Base-by-base conservation (phyloP, 2,888 invertebrate species). In the Limenitis camilla region DNA sequence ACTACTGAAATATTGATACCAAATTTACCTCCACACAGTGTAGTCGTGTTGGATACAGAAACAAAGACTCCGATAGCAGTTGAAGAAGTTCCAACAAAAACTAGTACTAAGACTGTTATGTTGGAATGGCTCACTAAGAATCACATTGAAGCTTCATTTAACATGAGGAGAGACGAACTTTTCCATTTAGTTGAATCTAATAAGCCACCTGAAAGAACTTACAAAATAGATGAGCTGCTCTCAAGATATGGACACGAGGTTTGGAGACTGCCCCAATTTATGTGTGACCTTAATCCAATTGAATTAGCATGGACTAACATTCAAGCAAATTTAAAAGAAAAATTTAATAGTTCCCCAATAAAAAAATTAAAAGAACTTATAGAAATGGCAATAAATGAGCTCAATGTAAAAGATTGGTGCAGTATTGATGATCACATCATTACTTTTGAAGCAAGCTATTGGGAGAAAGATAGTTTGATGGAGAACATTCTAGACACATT, bases 241-340 rank as follows among this genome's bases (percentile, higher is more conserved):
- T 44, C 29, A 43, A 35, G 30, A 8, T 48, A 50, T 11, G 51
- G 44, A 9, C 51, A 55, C 35, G 28, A 32, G 10, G 53, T 59
- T 8, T 19, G 55, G 8, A 48, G 53, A 44, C 19, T 56, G 27
- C 53, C 58, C 6, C 58, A 55, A 4, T 59, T 58, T 47, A 56
- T 58, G 53, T 53, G 55, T 38, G 53, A 61, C 39, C 47, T 59
- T 6, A 59, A 59, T 35, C 56, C 58, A n/a, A 55, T 61, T 40
- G 56, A 61, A 51, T 48, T 50, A 32, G 56, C 52, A 9, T 58
- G 56, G 55, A 53, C 49, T n/a, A 53, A 56, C 41, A 47, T 58
- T 6, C 56, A 58, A 40, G 43, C 54, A 49, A 36, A 47, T 39
- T 49, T 60, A 6, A 48, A 48, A 35, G n/a, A 52, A 9, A 46